These are phyloP conservation scores for Catocala sponsa DNA, from an alignment of 2,888 invertebrate genomes.

Conservation along the genomic window DNA sequence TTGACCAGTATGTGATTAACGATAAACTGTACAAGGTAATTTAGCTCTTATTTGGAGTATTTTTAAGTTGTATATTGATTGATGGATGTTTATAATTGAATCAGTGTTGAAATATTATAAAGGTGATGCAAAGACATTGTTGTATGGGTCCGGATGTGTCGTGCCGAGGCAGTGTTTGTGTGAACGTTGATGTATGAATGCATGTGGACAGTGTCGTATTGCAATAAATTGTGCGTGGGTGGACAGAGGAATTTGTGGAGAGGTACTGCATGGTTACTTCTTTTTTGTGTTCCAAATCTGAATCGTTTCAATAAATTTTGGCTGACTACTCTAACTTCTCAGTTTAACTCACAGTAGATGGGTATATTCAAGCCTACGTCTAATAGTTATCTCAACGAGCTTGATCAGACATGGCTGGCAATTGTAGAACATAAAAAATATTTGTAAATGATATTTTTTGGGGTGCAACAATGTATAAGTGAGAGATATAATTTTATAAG, in stretches of 20 bases:
- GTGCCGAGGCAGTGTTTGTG: slow-evolving; percentile 72
- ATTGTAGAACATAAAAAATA: too few relatives aligned
- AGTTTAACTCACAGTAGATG: too few relatives aligned
- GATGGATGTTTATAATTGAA: slow-evolving; percentile 12
- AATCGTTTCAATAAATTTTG: too few relatives aligned
- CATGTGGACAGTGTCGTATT: slow-evolving; percentile 82
- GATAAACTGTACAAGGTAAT: neutral
- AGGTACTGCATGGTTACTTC: slow-evolving; percentile 11
- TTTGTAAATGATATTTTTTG: too few relatives aligned
- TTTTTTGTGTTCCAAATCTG: neutral
- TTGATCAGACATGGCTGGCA: too few relatives aligned
- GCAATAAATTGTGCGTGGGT: slow-evolving; percentile 83
- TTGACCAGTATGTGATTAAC: slow-evolving; percentile 29
- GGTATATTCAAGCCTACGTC: too few relatives aligned
- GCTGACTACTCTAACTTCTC: too few relatives aligned
- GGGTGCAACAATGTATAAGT: too few relatives aligned
- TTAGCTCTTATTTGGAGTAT: neutral
- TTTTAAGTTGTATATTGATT: neutral
- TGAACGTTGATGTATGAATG: slow-evolving; percentile 71
- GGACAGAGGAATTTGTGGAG: slow-evolving; percentile 61
- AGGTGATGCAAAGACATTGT: slow-evolving; percentile 49
- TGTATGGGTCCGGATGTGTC: slow-evolving; percentile 77
- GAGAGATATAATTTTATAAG: too few relatives aligned
- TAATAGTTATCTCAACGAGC: too few relatives aligned
- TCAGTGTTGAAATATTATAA: slow-evolving; percentile 44